Base-by-base conservation (phyloP, 2,113 vertebrate genomes). In the Platysternon megacephalum region DNA sequence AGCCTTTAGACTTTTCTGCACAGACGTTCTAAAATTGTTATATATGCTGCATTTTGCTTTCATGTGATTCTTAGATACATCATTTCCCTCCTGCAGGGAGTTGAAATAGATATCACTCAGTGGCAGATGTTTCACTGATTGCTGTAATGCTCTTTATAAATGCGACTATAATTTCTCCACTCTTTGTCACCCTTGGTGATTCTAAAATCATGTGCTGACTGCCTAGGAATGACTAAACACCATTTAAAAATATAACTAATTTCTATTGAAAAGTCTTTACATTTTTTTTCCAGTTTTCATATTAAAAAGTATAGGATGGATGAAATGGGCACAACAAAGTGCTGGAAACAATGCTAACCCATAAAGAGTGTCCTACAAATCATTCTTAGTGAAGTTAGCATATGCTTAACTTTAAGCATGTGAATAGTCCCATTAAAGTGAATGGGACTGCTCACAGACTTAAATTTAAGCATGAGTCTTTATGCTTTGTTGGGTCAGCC, bases 111-210 rank as follows among this genome's bases (percentile, higher is more conserved):
- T 81, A 72, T 90, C 85, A 93, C 56, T 84, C 61, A 35, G 11
- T 82, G 78, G 82, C 81, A 97, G 85, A 87, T 95, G 88, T 91
- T 94, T 74, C 90, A 58, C 94, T 85, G 51, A 85, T 84, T 86
- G 5, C 39, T 72, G 21, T 84, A 81, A 91, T 76, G 55, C 16
- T 58, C 35, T 42, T 80, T 88, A 92, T 87, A 52, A 84, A 92
- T 58, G 92, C 80, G 88, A 55, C 86, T 74, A 84, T 93, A 84
- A 96, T 92, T 95, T 84, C 90, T 61, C 87, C 22, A 93, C 51
- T 94, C 94, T 84, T 86, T 89, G 65, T 85, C 78, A 82, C 3
- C 85, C 90, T 85, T 2, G 19, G 28, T 89, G 80, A 88, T 68
- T 89, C 90, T 94, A 92, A 93, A 93, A 79, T 95, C 35, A 82